Evolutionary conservation across 2,113 vertebrate species (phyloP), one percentile per base, ranked within the genome.

Genomic region (Menura novaehollandiae): DNA sequence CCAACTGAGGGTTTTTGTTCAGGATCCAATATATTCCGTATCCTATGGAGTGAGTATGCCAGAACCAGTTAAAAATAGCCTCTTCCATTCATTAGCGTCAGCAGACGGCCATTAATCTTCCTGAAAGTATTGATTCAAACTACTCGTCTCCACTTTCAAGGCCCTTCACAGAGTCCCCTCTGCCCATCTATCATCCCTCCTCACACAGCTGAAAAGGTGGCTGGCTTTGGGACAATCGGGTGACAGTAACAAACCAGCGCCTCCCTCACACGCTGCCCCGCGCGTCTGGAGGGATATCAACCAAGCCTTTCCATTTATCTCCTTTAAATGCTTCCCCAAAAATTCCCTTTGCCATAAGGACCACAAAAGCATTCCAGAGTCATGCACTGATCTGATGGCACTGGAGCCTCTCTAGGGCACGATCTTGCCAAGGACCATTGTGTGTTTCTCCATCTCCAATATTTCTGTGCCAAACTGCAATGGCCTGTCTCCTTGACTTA

Each of bases 31-130:
- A 62, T 35, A 60, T 91, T 72, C 85, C 5, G 0, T 75, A 91
- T 91, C 92, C 86, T 75, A 79, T 47, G 11, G 80, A 95, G 92
- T 79, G 58, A 91, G 69, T 46, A 47, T 66, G 93, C 91, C 93
- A 97, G 92, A 93, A 96, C 86, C 1, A 0, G 95, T 96, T 96
- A 96, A 96, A 97, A 97, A 96, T 96, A 97, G 76, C 76, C 91
- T 79, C 91, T 76, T 87, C 96, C 95, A 96, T 95, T 97, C 95
- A 97, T 97, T 96, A 96, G 66, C 82, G 68, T 92, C 91, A 95
- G 95, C 93, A 97, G 95, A 96, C 93, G 92, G 93, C 91, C 92
- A 97, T 96, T 97, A 97, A 96, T 97, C 91, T 97, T 96, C 88
- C 91, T 95, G 96, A 96, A 94, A 96, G 95, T 93, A 97, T 96